phyloP scores from a whole-genome alignment of 2,888 invertebrate species.

The Papilio gigon region DNA sequence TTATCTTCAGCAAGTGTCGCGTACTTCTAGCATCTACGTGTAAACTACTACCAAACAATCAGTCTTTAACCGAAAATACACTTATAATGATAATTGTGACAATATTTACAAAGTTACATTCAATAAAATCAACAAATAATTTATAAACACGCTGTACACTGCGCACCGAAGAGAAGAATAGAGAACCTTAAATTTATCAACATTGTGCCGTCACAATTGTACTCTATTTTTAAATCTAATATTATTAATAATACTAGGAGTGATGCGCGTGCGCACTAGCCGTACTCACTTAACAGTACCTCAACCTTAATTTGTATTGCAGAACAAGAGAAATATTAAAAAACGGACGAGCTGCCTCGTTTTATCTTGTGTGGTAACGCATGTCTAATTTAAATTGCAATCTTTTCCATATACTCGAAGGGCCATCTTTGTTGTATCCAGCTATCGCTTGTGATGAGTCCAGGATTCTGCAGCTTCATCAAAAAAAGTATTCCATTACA shows the following conservation, averaged over 20 bases:
- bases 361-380: too few relatives aligned
- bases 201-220: constrained; percentile 62
- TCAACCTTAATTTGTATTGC: constrained; percentile 11
- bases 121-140: constrained; percentile 63
- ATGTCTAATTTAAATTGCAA: neutral
- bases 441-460: too few relatives aligned
- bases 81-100: constrained; percentile 55
- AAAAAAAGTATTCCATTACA: neutral
- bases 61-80: constrained; percentile 78
- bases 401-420: neutral
- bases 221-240: constrained; percentile 50
- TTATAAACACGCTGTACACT: constrained; percentile 55
- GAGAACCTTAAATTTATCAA: constrained; percentile 46
- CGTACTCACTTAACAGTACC: constrained; percentile 1
- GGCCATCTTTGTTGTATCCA: too few relatives aligned
- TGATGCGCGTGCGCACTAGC: constrained; percentile 20
- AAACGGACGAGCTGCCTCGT: neutral
- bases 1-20: neutral
- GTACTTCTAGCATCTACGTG: constrained; percentile 22
- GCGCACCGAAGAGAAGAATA: constrained; percentile 46
- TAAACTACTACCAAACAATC: constrained; percentile 63
- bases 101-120: constrained; percentile 44
- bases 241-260: constrained; percentile 33
- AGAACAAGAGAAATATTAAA: neutral
- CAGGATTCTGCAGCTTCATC: too few relatives aligned